Conservation (phyloP, 2,113 vertebrate species). For the Xiphias gladius region DNA sequence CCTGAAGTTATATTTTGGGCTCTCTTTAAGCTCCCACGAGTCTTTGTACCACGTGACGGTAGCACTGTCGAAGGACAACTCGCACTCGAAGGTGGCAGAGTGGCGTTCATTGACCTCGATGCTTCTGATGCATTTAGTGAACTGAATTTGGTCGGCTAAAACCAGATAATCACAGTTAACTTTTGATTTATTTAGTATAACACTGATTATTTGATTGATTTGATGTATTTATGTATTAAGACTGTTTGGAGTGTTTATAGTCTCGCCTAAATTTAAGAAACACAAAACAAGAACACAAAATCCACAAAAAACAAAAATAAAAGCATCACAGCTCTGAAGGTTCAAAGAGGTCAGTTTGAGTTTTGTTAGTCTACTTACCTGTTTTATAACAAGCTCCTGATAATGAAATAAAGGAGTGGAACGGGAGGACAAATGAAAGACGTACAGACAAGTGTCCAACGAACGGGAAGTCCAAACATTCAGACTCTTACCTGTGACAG, state of each 20-base stretch:
- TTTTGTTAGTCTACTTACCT: conserved; percentile 36
- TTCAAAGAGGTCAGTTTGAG: conserved; percentile 67
- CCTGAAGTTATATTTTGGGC: conserved; percentile 94
- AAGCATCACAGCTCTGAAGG: conserved; percentile 14
- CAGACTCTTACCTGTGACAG: conserved; percentile 89
- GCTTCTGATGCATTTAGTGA: conserved; percentile 92
- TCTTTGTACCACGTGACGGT: conserved; percentile 95
- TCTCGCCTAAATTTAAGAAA: neutral
- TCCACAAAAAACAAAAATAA: conserved; percentile 13
- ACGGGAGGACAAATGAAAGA: conserved; percentile 14
- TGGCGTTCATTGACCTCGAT: conserved; percentile 92
- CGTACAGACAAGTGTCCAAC: neutral
- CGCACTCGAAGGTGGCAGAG: conserved; percentile 93
- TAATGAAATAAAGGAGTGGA: conserved; percentile 1
- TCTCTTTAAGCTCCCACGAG: conserved; percentile 89
- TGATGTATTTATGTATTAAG: neutral
- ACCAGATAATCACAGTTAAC: conserved; percentile 58
- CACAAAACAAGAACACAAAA: conserved; percentile 37
- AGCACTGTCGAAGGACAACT: conserved; percentile 94
- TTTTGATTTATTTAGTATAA: neutral
- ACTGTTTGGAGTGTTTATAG: neutral
- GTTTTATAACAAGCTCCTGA: conserved; percentile 15
- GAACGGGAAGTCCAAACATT: neutral
- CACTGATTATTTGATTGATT: neutral
- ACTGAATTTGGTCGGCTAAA: conserved; percentile 93